Conservation (phyloP, 2,113 vertebrate genomes). For the Cisticola juncidis region DNA sequence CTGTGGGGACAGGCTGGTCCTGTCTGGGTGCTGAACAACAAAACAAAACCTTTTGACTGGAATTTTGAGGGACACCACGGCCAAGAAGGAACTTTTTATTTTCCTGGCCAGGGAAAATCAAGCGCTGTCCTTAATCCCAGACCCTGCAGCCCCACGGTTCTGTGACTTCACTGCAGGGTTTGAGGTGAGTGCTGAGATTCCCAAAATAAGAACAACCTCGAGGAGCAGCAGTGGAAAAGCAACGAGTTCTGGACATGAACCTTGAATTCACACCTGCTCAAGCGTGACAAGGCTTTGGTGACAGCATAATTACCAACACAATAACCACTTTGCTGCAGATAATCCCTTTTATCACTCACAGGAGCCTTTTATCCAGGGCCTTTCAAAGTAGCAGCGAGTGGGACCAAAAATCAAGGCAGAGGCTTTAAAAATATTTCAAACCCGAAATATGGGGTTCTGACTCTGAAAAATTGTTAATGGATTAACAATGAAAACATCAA, state of each 20-base stretch:
- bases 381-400: background rate
- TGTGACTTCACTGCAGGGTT: background rate
- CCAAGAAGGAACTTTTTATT: background rate
- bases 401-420: background rate
- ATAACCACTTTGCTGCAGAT: background rate
- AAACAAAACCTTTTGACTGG: accelerated
- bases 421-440: background rate
- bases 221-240: background rate
- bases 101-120: background rate
- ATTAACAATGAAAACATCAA: background rate
- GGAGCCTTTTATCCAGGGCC: background rate
- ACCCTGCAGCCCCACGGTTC: background rate
- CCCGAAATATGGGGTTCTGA: background rate
- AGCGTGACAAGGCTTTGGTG: background rate
- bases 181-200: background rate
- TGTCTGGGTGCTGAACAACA: background rate
- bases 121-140: background rate
- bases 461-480: background rate
- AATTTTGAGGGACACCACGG: background rate
- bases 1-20: background rate
- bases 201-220: background rate
- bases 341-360: background rate
- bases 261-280: background rate
- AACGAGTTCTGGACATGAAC: background rate
- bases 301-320: background rate